Percentiles rank a stretch among this genome's conserved stretches.
Conservation (phyloP, 2,797 vertebrate genomes). For the Poeciliopsis gracilis region DNA sequence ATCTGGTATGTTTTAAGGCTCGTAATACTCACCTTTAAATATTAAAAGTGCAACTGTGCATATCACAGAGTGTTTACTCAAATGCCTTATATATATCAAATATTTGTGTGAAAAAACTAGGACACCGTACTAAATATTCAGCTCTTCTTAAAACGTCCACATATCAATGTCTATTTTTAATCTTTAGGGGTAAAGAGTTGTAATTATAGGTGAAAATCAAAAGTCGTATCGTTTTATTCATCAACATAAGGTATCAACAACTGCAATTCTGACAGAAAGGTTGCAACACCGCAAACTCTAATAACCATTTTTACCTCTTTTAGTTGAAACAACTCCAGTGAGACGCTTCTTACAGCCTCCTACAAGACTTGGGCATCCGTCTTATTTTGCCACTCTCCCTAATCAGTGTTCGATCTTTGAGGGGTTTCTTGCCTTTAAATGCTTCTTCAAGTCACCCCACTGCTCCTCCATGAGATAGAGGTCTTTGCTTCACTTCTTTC, state of each 20-base stretch:
- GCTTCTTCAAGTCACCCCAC: not conserved
- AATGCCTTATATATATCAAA: not conserved
- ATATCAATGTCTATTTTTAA: not conserved
- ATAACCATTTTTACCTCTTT: not conserved
- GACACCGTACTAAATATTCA: not conserved
- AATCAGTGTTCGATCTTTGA: not conserved
- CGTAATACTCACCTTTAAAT: not conserved
- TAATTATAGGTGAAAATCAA: not conserved
- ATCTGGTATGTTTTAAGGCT: not conserved
- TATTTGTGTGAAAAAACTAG: not conserved
- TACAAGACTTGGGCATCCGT: not conserved
- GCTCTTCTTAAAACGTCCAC: not conserved
- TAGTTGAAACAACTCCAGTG: not conserved
- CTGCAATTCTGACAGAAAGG: not conserved
- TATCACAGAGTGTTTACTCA: not conserved
- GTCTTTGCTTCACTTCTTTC: not conserved
- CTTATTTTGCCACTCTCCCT: not conserved
- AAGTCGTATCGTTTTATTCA: not conserved
- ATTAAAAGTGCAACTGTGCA: not conserved
- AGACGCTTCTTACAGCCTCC: not conserved
- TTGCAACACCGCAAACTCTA: not conserved
- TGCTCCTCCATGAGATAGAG: not conserved
- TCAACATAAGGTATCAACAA: not conserved
- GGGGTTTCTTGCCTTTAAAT: not conserved
- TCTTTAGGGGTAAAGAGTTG: not conserved